Evolutionary conservation across 2,113 vertebrate species (phyloP), one percentile per base, ranked within the genome.

Genomic region (Okapia johnstoni): DNA sequence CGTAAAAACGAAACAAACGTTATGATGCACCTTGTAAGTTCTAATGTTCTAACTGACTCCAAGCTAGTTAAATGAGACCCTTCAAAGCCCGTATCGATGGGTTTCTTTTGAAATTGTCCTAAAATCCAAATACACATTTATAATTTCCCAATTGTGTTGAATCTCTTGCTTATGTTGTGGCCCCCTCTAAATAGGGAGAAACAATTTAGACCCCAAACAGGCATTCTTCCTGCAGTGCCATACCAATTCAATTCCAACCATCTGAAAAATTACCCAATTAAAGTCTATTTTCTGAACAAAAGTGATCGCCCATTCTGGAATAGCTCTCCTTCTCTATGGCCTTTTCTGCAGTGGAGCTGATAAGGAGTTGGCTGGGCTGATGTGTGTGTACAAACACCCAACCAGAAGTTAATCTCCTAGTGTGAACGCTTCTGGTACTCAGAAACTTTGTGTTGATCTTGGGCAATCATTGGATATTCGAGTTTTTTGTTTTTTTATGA

Each of bases 241-340:
- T 36, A 58, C 43, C 97, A 8, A 93, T 94, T 97, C 90, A 66
- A 30, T 94, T 96, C 57, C 90, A 93, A 40, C 28, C 52, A 76
- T 80, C 60, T 89, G 90, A 97, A 98, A 97, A 90, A 61, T 91
- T 97, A 14, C 48, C 94, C 83, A 97, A n/a, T 97, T 84, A 48
- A 97, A 94, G 16, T 88, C 17, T 93, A 3, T 93, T 98, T 98
- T 96, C 73, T 88, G 58, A 80, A 93, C 70, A 50, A 2, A 55
- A 81, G 46, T 50, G 95, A 97, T 61, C 36, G 87, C 76, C 25
- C 85, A 92, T 23, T 33, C 50, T 89, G 63, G 46, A 89, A 84
- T 30, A 60, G 54, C n/a, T 73, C 66, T 80, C 73, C 46, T 91
- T 70, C 36, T 91, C 77, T 88, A 46, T 17, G 14, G 54, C 1